Conservation (phyloP, 1,140 invertebrate genomes). For the Conus ventricosus region DNA sequence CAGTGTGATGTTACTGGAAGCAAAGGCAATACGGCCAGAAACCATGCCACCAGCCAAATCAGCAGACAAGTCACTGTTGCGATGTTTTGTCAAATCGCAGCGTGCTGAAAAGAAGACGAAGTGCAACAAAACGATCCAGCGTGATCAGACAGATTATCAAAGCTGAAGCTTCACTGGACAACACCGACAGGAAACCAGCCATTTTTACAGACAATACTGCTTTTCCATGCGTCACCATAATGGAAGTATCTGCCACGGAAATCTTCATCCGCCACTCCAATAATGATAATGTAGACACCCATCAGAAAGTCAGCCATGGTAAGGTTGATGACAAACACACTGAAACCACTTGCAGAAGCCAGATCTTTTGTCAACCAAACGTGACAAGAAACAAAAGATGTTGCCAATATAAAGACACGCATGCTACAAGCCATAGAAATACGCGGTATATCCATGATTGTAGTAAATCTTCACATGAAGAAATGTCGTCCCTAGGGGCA, state of each 20-base stretch:
- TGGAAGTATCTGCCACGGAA: conserved; percentile 55
- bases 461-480: conserved; percentile 52
- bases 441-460: conserved; percentile 35
- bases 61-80: not conserved
- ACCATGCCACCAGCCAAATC: not conserved
- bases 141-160: conserved; percentile 60
- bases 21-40: not conserved
- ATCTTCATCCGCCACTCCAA: conserved; percentile 53
- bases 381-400: conserved; percentile 44
- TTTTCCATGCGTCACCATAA: conserved; percentile 53
- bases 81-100: not conserved
- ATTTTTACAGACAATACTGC: conserved; percentile 52
- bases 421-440: conserved; percentile 46
- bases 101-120: conserved; percentile 29
- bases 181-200: conserved; percentile 59
- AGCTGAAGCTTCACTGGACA: conserved; percentile 59
- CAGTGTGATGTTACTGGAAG: not conserved
- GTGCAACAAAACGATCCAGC: conserved; percentile 54
- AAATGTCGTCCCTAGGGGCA: conserved; percentile 42
- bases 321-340: conserved; percentile 57
- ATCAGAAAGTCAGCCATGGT: conserved; percentile 59
- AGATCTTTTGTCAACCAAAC: conserved; percentile 17
- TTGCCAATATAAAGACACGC: conserved; percentile 44
- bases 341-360: conserved; percentile 38
- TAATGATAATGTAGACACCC: conserved; percentile 64